Percentiles rank a stretch among this genome's conserved stretches.
Conservation (phyloP, 2,797 vertebrate genomes). For the Malurus splendens region DNA sequence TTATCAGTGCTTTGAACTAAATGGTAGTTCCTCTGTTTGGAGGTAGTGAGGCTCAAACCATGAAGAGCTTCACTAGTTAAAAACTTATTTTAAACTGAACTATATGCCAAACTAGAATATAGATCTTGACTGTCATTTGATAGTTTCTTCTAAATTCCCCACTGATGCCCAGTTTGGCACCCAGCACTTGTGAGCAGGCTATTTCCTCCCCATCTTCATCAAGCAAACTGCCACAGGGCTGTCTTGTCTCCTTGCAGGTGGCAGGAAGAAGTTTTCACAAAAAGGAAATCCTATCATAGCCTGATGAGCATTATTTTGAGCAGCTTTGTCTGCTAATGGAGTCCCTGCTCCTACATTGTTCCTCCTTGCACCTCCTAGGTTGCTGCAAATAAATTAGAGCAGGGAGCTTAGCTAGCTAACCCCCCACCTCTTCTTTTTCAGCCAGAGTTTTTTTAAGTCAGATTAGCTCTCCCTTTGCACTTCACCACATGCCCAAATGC, state of each 20-base stretch:
- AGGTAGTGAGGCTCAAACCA: not conserved
- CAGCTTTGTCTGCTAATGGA: not conserved
- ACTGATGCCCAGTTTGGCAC: not conserved
- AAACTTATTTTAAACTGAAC: not conserved
- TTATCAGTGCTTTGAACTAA: not conserved
- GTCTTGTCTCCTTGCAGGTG: not conserved
- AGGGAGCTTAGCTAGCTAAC: not conserved
- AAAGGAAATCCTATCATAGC: not conserved
- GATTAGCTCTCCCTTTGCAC: slow-evolving; percentile 38
- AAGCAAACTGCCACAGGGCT: not conserved
- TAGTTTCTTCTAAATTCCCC: not conserved
- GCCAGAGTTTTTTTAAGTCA: slow-evolving; percentile 21
- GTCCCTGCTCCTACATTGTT: not conserved
- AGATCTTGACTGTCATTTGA: not conserved
- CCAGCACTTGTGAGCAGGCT: not conserved
- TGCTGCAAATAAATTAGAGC: not conserved
- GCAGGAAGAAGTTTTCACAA: not conserved
- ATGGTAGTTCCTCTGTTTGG: not conserved
- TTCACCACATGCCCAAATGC: slow-evolving; percentile 35
- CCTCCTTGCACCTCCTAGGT: not conserved
- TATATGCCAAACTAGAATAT: not conserved
- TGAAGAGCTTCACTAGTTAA: not conserved
- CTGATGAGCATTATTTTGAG: not conserved
- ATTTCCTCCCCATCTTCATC: not conserved
- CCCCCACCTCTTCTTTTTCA: not conserved